A percentile compares a stretch with the other conserved stretches of the same genome.
Conservation (phyloP, 2,888 invertebrate species). For the Malthinus flaveolus region DNA sequence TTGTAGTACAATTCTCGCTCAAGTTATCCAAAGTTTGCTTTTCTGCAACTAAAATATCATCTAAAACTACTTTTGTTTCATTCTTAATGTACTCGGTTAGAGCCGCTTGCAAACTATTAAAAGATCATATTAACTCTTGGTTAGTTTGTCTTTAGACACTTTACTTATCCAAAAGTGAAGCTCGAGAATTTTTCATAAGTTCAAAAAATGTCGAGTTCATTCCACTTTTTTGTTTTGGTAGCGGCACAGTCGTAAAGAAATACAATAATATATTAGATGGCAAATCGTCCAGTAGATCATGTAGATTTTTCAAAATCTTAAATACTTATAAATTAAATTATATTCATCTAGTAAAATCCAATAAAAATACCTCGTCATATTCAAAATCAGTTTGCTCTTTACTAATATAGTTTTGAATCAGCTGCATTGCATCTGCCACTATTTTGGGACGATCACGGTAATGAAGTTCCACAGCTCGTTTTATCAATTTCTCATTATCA, state of each 20-base stretch:
- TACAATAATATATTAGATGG: conserved; percentile 49
- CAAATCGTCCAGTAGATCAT: conserved; percentile 46
- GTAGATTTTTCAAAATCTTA: conserved; percentile 46
- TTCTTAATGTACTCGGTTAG: conserved; percentile 33
- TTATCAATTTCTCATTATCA: conserved; percentile 47
- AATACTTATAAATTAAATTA: conserved; percentile 7
- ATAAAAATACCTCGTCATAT: conserved; percentile 44
- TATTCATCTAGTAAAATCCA: neutral
- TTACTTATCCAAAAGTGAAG: conserved; percentile 17
- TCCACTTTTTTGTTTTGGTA: conserved; percentile 40
- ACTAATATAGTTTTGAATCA: conserved; percentile 45
- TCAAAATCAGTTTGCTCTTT: conserved; percentile 43
- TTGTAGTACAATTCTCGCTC: neutral
- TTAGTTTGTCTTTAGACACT: neutral
- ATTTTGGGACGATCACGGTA: conserved; percentile 46
- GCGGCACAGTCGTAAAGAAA: conserved; percentile 49
- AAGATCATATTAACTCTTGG: neutral
- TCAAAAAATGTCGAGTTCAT: conserved; percentile 14
- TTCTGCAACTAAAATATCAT: neutral
- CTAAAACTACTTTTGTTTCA: conserved; percentile 20
- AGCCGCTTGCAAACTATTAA: conserved; percentile 32
- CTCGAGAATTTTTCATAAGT: conserved; percentile 23
- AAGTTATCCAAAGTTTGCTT: neutral
- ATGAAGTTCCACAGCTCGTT: conserved; percentile 47
- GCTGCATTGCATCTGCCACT: conserved; percentile 44